These are phyloP conservation scores for Takifugu flavidus DNA, from an alignment of 2,113 vertebrate species.

Conservation along the genomic window DNA sequence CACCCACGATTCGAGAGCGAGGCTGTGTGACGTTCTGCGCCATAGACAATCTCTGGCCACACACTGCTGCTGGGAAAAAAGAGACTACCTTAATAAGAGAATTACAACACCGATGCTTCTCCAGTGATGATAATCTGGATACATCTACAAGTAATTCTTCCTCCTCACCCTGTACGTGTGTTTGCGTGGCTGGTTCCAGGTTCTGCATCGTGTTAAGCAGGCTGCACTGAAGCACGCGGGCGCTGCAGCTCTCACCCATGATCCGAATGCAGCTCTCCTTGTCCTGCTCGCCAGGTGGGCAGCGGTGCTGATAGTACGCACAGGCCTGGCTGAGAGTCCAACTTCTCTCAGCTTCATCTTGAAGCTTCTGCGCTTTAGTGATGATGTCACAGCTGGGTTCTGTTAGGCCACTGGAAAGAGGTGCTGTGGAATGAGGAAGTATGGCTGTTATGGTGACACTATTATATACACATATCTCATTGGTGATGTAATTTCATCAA, in stretches of 20 bases:
- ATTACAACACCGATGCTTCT: not conserved
- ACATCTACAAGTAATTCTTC: not conserved
- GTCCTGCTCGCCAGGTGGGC: slow-evolving; percentile 55
- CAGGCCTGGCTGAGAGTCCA: slow-evolving; percentile 84
- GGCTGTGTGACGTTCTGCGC: slow-evolving; percentile 71
- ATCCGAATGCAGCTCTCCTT: slow-evolving; percentile 71
- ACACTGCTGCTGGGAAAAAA: slow-evolving; percentile 67
- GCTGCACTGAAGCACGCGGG: slow-evolving; percentile 77
- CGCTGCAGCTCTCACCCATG: slow-evolving; percentile 78
- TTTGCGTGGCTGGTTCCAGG: slow-evolving; percentile 70
- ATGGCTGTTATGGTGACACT: not conserved
- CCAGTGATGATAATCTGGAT: not conserved
- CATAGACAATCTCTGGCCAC: slow-evolving; percentile 70
- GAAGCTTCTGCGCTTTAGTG: slow-evolving; percentile 70
- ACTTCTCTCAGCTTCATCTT: slow-evolving; percentile 75
- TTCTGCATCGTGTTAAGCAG: slow-evolving; percentile 76
- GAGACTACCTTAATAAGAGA: not conserved
- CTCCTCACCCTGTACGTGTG: slow-evolving; percentile 63
- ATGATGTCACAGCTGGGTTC: slow-evolving; percentile 81
- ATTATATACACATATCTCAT: too few relatives aligned
- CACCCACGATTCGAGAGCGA: slow-evolving; percentile 83
- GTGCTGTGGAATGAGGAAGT: slow-evolving; percentile 43
- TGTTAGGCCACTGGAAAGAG: slow-evolving; percentile 30
- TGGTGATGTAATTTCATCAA: not conserved
- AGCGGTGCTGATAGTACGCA: slow-evolving; percentile 79